Evolutionary conservation across 1,140 invertebrate genomes (phyloP), one percentile per base, ranked within the genome.

Genomic region (Zaprionus taronus): DNA sequence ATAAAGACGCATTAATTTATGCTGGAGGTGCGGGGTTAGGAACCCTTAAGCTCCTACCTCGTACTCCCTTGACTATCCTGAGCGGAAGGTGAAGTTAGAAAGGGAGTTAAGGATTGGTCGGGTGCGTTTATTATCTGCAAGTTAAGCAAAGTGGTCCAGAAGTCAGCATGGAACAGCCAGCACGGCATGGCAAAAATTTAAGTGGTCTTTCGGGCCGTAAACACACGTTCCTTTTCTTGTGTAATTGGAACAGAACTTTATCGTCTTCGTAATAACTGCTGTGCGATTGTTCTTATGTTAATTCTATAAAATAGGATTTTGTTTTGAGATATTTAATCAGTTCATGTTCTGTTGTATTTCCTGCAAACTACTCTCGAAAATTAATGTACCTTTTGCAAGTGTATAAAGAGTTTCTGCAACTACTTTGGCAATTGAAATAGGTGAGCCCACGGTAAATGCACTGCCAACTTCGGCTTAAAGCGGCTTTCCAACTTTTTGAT

Each of bases 1-100:
- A 91, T 91, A 91, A 91, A 77, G 86, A 80, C 77, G 82, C 86
- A 91, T 91, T 90, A 91, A 91, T 84, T 87, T 87, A 83, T 80
- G 80, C 80, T 72, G 65, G 66, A 51, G 69, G 15, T 56, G 75
- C 61, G 57, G 73, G 15, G 36, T 24, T 15, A 28, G 38, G 38
- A 53, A 51, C 31, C 11, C 41, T 47, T 47, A 47, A 47, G 41
- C 17, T 7, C n/a, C 41, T 47, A 47, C 6, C 7, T 17, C 41
- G 41, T 47, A 20, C 7, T 47, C 41, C 41, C 41, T 44, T 12
- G 36, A 12, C 36, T 15, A 38, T 14, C 1, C 15, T n/a, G n/a
- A n/a, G 41, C 41, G 15, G 15, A 47, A 47, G 41, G 41, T 47
- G 41, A 47, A 47, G 41, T 47, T 47, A n/a, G n/a, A 34, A 47